Evolutionary conservation across 2,113 vertebrate species (phyloP).

Genomic region (Helogale parvula): DNA sequence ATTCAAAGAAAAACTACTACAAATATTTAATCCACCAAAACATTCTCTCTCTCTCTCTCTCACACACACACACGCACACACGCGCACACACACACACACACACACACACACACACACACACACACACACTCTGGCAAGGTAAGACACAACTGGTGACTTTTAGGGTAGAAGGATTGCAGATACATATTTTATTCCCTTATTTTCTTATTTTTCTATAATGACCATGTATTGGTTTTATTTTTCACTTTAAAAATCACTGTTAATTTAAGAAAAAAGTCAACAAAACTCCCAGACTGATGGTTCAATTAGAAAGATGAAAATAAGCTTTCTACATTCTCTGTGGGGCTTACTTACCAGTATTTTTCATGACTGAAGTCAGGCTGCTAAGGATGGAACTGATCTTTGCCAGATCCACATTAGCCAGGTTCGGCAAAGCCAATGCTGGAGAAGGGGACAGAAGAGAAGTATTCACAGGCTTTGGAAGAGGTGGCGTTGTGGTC

Average conservation of each 20-base stretch:
- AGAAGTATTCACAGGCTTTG: constrained; percentile 68
- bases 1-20: constrained; percentile 24
- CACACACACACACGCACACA: background rate
- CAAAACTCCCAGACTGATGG: background rate
- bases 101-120: background rate
- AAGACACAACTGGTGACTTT: background rate
- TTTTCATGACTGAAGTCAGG: constrained; percentile 97
- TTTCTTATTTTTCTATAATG: constrained; percentile 3
- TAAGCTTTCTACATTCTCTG: background rate
- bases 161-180: background rate
- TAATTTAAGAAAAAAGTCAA: background rate
- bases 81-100: background rate
- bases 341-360: constrained; percentile 89
- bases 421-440: constrained; percentile 91
- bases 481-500: constrained; percentile 44
- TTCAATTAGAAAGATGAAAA: background rate
- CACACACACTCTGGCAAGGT: background rate
- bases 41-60: background rate
- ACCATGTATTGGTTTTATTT: background rate
- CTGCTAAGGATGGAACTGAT: constrained; percentile 99
- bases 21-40: constrained; percentile 12
- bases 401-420: constrained; percentile 98
- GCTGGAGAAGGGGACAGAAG: constrained; percentile 72
- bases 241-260: background rate
- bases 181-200: constrained; percentile 40